phyloP scores from a whole-genome alignment of 2,797 vertebrate genomes.

The Chromobotia macracanthus region DNA sequence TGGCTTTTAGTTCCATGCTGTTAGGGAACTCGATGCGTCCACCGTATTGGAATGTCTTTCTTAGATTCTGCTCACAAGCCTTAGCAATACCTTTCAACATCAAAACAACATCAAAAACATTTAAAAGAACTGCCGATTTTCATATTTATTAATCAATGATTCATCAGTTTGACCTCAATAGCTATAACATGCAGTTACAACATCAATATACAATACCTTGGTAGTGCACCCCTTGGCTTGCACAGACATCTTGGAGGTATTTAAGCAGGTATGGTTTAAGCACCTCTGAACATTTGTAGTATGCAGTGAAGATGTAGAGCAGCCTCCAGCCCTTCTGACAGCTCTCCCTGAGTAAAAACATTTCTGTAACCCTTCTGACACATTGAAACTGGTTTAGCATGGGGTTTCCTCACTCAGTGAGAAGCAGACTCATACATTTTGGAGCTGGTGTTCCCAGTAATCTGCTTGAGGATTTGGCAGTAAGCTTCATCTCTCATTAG shows the following conservation, averaged over 20 bases:
- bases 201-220: slow-evolving; percentile 77
- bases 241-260: slow-evolving; percentile 83
- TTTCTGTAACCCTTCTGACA: background rate
- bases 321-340: slow-evolving; percentile 94
- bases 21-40: slow-evolving; percentile 87
- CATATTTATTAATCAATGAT: background rate
- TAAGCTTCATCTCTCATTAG: slow-evolving; percentile 90
- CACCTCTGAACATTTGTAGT: slow-evolving; percentile 90
- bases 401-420: background rate
- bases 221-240: slow-evolving; percentile 82
- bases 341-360: slow-evolving; percentile 81
- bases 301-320: slow-evolving; percentile 89
- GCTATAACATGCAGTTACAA: background rate
- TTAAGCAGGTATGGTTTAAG: slow-evolving; percentile 84
- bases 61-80: slow-evolving; percentile 92
- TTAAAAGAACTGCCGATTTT: background rate
- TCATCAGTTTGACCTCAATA: background rate
- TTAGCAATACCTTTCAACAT: slow-evolving; percentile 86
- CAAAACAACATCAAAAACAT: background rate
- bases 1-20: slow-evolving; percentile 91
- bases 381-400: background rate
- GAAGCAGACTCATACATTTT: slow-evolving; percentile 80
- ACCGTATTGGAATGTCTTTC: slow-evolving; percentile 87
- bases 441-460: slow-evolving; percentile 89
- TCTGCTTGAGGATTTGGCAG: slow-evolving; percentile 94